Evolutionary conservation across 2,113 vertebrate genomes (phyloP).

Genomic region (Actenoides hombroni): DNA sequence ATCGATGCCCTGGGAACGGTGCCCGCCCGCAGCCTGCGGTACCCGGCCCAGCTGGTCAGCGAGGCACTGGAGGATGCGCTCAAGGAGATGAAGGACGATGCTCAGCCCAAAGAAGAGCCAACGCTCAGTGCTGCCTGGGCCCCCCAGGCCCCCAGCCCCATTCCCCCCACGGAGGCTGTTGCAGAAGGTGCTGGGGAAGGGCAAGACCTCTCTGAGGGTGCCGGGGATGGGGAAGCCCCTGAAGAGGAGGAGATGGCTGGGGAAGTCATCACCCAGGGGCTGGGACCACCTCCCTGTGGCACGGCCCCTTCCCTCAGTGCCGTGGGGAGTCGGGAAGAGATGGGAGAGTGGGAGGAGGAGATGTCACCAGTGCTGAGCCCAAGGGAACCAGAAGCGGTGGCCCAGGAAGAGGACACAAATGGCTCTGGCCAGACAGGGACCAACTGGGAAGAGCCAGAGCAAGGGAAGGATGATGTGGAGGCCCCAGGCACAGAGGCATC

Average conservation of each 20-base stretch:
- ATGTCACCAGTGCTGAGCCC: not conserved
- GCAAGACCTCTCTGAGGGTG: not conserved
- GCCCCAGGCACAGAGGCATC: not conserved
- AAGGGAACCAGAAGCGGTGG: not conserved
- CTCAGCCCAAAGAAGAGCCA: not conserved
- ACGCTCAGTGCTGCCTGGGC: fast-evolving
- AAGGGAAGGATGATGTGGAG: not conserved
- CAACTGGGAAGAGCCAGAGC: not conserved
- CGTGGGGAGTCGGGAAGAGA: not conserved
- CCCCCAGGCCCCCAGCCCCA: not conserved
- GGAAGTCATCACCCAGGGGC: not conserved
- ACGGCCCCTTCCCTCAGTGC: fast-evolving
- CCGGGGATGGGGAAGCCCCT: fast-evolving
- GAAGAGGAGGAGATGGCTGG: not conserved
- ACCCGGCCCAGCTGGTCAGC: not conserved
- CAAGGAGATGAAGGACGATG: not conserved
- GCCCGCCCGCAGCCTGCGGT: not conserved
- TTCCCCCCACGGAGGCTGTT: not conserved
- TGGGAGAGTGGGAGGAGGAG: not conserved
- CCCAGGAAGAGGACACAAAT: not conserved
- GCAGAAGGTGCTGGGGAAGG: not conserved
- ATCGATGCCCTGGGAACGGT: fast-evolving
- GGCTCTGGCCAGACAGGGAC: not conserved
- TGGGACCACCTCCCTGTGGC: fast-evolving
- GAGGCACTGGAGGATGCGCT: not conserved